Evolutionary conservation across 2,113 vertebrate species (phyloP).

Genomic region (Myanophis thanlyinensis): DNA sequence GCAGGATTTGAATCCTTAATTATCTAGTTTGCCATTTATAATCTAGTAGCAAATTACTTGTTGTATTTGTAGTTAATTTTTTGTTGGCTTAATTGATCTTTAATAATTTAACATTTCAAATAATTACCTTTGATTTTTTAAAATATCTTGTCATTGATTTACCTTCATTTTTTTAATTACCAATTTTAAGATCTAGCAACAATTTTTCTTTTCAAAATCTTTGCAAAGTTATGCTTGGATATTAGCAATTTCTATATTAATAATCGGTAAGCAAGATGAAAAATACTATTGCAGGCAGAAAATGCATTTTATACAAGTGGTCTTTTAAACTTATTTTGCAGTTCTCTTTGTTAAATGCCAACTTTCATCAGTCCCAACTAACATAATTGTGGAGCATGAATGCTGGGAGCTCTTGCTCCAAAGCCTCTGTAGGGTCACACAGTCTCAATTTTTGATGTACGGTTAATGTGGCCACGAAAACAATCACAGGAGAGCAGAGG

Average conservation of each 20-base stretch:
- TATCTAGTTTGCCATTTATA: background rate
- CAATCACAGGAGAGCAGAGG: background rate
- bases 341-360: background rate
- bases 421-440: background rate
- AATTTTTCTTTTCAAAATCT: background rate
- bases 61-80: background rate
- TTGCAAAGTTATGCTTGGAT: background rate
- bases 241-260: background rate
- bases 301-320: background rate
- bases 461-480: background rate
- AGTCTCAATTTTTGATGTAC: background rate
- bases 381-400: background rate
- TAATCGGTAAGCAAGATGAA: background rate
- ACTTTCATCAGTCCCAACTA: background rate
- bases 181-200: background rate
- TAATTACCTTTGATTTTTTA: background rate
- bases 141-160: background rate
- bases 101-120: background rate
- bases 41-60: background rate
- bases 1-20: background rate
- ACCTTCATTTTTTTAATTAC: background rate
- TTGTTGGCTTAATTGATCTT: background rate
- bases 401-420: background rate
- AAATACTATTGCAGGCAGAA: background rate
- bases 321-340: background rate